A percentile compares a stretch with the other conserved stretches of the same genome.
Evolutionary conservation across 2,113 vertebrate genomes (phyloP).

Genomic region (Speoplatyrhinus poulsoni): DNA sequence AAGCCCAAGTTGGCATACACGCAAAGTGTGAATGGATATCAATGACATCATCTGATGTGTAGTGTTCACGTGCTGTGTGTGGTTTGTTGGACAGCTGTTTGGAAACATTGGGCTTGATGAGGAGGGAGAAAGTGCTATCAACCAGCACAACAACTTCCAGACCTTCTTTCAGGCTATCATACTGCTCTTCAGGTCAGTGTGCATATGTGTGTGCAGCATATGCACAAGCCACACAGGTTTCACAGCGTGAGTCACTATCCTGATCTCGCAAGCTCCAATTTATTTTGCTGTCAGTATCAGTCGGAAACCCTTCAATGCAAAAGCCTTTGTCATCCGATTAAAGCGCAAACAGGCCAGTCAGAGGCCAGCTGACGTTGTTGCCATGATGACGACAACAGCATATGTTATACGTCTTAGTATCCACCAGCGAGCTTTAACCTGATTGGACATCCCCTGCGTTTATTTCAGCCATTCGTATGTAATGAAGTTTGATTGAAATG

Average conservation of each 20-base stretch:
- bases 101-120: conserved; percentile 93
- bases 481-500: no score
- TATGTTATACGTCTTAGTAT: no score
- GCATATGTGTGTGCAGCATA: not conserved
- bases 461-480: no score
- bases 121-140: conserved; percentile 85
- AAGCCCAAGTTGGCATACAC: not conserved
- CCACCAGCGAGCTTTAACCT: no score
- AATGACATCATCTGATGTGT: not conserved
- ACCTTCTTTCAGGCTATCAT: conserved; percentile 95
- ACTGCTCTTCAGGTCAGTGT: conserved; percentile 93
- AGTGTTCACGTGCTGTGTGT: conserved; percentile 6
- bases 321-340: no score
- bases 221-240: not conserved
- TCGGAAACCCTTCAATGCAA: no score
- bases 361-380: no score
- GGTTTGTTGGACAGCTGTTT: conserved; percentile 84
- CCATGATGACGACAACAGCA: no score
- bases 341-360: no score
- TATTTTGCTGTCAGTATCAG: no score
- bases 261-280: no score
- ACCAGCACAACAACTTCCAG: conserved; percentile 97
- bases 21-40: not conserved
- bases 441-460: no score
- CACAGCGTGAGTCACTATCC: not conserved